phyloP scores from a whole-genome alignment of 92 coral and sea anemone genomes.

The Porites cylindrica region DNA sequence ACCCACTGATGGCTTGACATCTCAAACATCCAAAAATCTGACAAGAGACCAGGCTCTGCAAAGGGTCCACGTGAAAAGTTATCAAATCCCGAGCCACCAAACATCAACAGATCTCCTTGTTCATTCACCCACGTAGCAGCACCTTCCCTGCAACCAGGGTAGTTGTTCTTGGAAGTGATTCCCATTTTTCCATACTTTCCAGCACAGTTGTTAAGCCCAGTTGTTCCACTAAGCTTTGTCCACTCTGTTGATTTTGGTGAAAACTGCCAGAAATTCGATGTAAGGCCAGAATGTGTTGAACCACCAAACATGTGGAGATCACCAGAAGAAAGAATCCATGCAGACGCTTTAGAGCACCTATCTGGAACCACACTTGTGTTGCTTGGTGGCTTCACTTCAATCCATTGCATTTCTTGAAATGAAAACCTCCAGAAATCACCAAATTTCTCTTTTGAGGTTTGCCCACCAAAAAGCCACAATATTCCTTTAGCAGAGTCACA shows the following conservation, averaged over 20 bases:
- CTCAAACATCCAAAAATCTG: slow-evolving; percentile 87
- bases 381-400: slow-evolving; percentile 22
- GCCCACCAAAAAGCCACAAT: slow-evolving; percentile 86
- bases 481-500: slow-evolving; percentile 70
- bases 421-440: slow-evolving; percentile 83
- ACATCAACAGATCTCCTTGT: slow-evolving; percentile 78
- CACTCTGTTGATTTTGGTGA: slow-evolving; percentile 39
- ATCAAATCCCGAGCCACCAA: slow-evolving; percentile 93
- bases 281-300: slow-evolving; percentile 28
- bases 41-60: slow-evolving; percentile 64
- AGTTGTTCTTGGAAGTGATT: slow-evolving; percentile 46
- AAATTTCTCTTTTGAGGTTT: slow-evolving; percentile 33
- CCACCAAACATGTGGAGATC: slow-evolving; percentile 91
- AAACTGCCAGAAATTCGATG: slow-evolving; percentile 82
- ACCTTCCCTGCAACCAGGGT: slow-evolving; percentile 80
- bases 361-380: slow-evolving; percentile 40
- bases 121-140: slow-evolving; percentile 79
- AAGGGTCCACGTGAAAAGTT: slow-evolving; percentile 43
- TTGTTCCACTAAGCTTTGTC: slow-evolving; percentile 53
- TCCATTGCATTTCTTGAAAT: slow-evolving; percentile 63
- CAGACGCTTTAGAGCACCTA: slow-evolving; percentile 52
- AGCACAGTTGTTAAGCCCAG: slow-evolving; percentile 42
- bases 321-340: slow-evolving; percentile 78
- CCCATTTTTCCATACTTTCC: slow-evolving; percentile 62
- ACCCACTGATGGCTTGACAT: slow-evolving; percentile 56